Percentiles rank a stretch among this genome's conserved stretches.
Conservation (phyloP, 2,113 vertebrate genomes). For the Paramisgurnus dabryanus region DNA sequence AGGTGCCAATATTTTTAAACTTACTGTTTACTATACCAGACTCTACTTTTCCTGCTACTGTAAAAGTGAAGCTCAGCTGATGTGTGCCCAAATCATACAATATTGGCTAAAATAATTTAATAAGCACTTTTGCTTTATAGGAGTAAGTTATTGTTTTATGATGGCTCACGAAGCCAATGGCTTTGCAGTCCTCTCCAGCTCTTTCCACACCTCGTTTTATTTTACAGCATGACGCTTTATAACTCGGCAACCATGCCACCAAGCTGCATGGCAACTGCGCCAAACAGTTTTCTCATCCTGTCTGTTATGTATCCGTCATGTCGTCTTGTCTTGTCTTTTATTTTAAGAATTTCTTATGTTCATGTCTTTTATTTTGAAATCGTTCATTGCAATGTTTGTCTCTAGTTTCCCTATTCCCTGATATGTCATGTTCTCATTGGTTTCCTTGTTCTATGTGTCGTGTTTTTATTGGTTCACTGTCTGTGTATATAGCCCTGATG, state of each 20-base stretch:
- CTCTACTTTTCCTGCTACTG: constrained; percentile 5
- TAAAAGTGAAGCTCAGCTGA: background rate
- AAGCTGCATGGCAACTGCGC: constrained; percentile 59
- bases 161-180: constrained; percentile 61
- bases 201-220: constrained; percentile 71
- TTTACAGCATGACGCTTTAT: constrained; percentile 72
- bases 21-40: constrained; percentile 9
- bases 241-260: constrained; percentile 52
- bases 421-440: no score
- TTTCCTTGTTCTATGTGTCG: no score
- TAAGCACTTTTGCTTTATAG: constrained; percentile 75
- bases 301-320: constrained; percentile 33
- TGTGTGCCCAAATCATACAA: constrained; percentile 55
- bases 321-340: no score
- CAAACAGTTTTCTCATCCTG: constrained; percentile 31
- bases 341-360: no score
- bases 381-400: no score
- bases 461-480: no score
- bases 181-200: constrained; percentile 69
- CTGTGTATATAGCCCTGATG: no score
- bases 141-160: constrained; percentile 72
- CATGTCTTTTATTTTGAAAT: no score
- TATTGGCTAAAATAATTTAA: constrained; percentile 76
- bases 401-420: no score
- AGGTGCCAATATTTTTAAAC: background rate